Base-by-base conservation (phyloP, 2,888 invertebrate species). In the Pollenia angustigena region DNA sequence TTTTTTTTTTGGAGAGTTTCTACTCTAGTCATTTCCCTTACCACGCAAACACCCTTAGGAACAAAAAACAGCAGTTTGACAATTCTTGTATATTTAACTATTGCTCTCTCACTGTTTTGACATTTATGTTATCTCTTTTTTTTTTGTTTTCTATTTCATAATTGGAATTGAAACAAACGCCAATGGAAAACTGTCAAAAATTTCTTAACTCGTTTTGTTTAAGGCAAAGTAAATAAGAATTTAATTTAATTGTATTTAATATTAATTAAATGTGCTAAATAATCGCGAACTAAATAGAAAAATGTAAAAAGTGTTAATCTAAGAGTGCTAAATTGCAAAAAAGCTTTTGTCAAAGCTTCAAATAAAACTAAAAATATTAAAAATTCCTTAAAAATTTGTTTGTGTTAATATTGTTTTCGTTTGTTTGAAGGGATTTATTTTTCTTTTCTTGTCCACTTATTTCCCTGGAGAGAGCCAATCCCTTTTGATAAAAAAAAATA, bases 401-500 rank as follows among this genome's bases (percentile, higher is more conserved):
- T 69, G 18, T 62, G 23, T 71, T 76, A 11, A 4, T 82, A n/a
- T 68, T 81, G 74, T 74, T 81, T 48, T 68, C 14, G 23, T 75
- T 81, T 74, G 12, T 52, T 75, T 74, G 68, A 11, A 9, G 58
- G n/a, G 52, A 75, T 75, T 44, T 76, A 12, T 23, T 23, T 48
- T 68, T n/a, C 66, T 71, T 71, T 52, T 44, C 32, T n/a, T 23
- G 32, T 1, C 74, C 40, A 72, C 40, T 11, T 18, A 60, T 83
- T 81, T 76, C 23, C 87, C 56, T 8, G 44, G 54, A 84, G 64
- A 87, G 76, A 87, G 81, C 87, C 87, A 87, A 87, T 69, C 87
- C 87, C 87, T 84, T 87, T 87, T 87, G 74, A n/a, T 81, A 56
- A 68, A 74, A 44, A 50, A 68, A 69, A 18, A n/a, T 50, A 9